Evolutionary conservation across 2,888 invertebrate species (phyloP).

Genomic region (Argynnis bischoffii): DNA sequence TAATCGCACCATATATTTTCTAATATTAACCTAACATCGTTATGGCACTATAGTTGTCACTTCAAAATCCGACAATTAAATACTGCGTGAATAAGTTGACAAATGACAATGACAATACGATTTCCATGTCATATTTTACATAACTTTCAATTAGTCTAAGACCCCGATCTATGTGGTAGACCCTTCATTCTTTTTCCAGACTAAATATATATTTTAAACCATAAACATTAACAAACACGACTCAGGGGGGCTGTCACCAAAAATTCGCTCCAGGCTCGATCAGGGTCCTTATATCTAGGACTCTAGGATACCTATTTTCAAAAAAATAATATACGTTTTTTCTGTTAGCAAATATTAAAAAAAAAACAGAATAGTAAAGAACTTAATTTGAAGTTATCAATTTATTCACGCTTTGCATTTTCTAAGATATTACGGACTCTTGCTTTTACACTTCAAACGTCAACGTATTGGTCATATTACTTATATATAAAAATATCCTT

Average conservation of each 20-base stretch:
- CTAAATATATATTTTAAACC: no score
- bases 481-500: constrained; percentile 70
- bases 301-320: no score
- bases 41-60: constrained; percentile 43
- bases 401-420: constrained; percentile 8
- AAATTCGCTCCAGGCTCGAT: no score
- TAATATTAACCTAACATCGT: constrained; percentile 46
- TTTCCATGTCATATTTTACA: not conserved
- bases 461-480: constrained; percentile 64
- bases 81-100: not conserved
- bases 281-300: no score
- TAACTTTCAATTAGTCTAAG: not conserved
- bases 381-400: not conserved
- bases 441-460: constrained; percentile 48
- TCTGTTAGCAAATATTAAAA: not conserved
- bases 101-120: not conserved
- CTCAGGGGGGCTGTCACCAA: no score
- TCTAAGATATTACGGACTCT: constrained; percentile 22
- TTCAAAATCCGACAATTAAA: constrained; percentile 19
- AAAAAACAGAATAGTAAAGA: not conserved
- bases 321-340: not conserved
- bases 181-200: no score
- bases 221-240: no score
- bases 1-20: constrained; percentile 65
- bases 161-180: no score